These are phyloP conservation scores for Agonopterix subpropinquella DNA, from an alignment of 2,888 invertebrate genomes.

Conservation along the genomic window DNA sequence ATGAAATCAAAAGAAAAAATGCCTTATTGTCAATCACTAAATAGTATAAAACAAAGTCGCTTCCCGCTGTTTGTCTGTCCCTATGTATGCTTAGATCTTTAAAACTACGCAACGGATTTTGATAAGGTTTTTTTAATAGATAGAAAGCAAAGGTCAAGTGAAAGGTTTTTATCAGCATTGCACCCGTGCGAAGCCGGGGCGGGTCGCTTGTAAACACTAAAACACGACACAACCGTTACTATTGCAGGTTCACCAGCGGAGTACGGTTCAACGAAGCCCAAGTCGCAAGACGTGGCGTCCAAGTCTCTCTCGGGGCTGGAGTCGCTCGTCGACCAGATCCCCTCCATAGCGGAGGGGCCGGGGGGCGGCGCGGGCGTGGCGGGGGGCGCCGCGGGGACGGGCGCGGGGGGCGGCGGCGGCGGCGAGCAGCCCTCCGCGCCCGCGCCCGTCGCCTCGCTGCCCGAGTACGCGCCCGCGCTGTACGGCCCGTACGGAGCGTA, in stretches of 20 bases:
- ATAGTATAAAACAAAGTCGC: no score
- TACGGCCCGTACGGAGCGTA: constrained; percentile 58
- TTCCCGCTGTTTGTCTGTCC: no score
- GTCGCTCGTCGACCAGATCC: constrained; percentile 93
- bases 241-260: constrained; percentile 47
- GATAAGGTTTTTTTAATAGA: no score
- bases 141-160: no score
- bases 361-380: constrained; percentile 21
- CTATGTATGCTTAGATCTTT: no score
- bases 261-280: constrained; percentile 61
- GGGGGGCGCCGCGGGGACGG: constrained; percentile 34
- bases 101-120: no score
- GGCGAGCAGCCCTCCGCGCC: constrained; percentile 26
- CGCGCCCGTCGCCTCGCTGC: constrained; percentile 41
- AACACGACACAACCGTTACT: background rate
- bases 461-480: constrained; percentile 37
- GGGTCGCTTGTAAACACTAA: no score
- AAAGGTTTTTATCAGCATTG: no score
- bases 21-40: no score
- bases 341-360: constrained; percentile 87
- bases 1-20: no score
- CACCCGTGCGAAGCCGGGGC: no score
- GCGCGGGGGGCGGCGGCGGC: constrained; percentile 13
- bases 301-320: constrained; percentile 91
- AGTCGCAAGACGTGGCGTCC: constrained; percentile 84